Percentiles rank a stretch among this genome's conserved stretches.
Evolutionary conservation across 2,888 invertebrate genomes (phyloP).

Genomic region (Andrena chrysosceles): DNA sequence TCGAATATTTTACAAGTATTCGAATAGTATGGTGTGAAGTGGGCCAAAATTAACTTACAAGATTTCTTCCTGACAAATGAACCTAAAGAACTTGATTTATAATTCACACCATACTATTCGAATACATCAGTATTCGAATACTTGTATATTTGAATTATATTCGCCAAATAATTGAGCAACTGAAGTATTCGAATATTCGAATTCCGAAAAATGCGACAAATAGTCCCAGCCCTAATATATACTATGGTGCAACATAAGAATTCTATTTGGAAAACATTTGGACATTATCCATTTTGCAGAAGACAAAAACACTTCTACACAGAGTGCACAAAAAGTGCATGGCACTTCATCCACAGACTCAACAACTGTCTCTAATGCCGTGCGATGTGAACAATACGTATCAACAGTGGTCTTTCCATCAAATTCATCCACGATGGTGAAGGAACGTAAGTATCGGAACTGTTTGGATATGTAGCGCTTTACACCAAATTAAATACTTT

Average conservation of each 20-base stretch:
- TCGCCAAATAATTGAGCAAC: too few species aligned
- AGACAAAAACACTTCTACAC: slow-evolving; percentile 90
- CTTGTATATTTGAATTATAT: too few species aligned
- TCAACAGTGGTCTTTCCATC: slow-evolving; percentile 95
- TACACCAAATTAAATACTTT: slow-evolving; percentile 25
- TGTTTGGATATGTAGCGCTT: slow-evolving; percentile 16
- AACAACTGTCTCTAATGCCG: slow-evolving; percentile 91
- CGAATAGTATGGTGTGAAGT: too few species aligned
- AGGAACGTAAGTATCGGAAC: slow-evolving; percentile 46
- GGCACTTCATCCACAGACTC: slow-evolving; percentile 93
- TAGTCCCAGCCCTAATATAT: too few species aligned
- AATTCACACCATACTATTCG: too few species aligned
- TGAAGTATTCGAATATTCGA: too few species aligned
- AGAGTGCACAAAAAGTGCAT: slow-evolving; percentile 93
- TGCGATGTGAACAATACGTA: slow-evolving; percentile 95
- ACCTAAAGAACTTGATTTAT: too few species aligned
- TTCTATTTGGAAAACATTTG: neutral
- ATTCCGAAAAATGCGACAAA: too few species aligned
- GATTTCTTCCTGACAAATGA: too few species aligned
- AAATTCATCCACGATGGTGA: slow-evolving; percentile 89
- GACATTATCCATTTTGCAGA: slow-evolving; percentile 77
- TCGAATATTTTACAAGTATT: too few species aligned
- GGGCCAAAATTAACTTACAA: too few species aligned
- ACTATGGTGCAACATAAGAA: neutral
- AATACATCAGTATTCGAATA: too few species aligned